Conservation (phyloP, 2,113 vertebrate species). For the Ardeotis arabs region DNA sequence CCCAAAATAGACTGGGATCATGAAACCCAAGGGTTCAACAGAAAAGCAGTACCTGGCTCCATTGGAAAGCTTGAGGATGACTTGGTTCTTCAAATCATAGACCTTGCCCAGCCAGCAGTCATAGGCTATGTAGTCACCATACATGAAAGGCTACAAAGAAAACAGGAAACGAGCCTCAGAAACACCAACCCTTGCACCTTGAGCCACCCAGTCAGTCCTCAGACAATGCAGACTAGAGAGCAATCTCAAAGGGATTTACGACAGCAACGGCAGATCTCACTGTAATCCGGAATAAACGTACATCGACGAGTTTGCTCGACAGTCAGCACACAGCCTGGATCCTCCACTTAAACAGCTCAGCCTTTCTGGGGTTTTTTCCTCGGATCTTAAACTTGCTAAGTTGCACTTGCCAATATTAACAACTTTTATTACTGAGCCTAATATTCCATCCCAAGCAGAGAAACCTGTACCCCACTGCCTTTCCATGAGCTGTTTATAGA, state of each 20-base stretch:
- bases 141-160: constrained; percentile 90
- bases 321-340: background rate
- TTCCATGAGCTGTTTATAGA: background rate
- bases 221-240: background rate
- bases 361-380: background rate
- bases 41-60: constrained; percentile 87
- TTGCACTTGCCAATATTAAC: background rate
- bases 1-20: background rate
- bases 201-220: background rate
- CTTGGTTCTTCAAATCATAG: constrained; percentile 96
- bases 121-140: constrained; percentile 96
- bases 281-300: background rate
- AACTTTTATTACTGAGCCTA: background rate
- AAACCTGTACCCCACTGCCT: background rate
- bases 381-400: background rate
- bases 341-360: background rate
- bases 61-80: constrained; percentile 96
- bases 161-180: background rate
- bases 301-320: background rate
- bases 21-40: background rate
- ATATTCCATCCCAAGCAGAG: background rate
- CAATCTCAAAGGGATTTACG: background rate
- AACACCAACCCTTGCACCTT: background rate
- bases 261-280: background rate
- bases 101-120: constrained; percentile 99